Evolutionary conservation across 2,888 invertebrate species (phyloP), one percentile per base, ranked within the genome.

Genomic region (Harmothoe impar): DNA sequence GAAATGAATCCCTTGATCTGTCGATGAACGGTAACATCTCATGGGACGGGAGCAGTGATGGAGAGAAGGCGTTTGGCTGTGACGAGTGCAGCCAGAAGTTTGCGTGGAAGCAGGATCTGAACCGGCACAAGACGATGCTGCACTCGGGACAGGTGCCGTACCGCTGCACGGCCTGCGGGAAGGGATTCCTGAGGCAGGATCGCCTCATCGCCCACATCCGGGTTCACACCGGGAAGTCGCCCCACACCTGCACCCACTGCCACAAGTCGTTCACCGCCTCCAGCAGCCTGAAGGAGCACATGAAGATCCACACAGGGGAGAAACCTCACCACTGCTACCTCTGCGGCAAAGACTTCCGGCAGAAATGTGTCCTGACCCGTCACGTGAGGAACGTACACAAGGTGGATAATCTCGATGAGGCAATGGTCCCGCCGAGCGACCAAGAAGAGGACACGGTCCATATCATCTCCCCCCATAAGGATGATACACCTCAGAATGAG

Each of bases 341-440:
- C 0, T 86, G 86, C 52, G 54, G 56, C 20, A 86, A 86, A 29
- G 25, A 86, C 31, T 86, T 86, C 54, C 86, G 86, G 3, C 86
- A 86, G 54, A 86, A 86, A 20, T 86, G 86, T 56, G 86, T 86
- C 12, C 54, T 86, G 0, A 86, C 86, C 5, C 86, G 86, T 17
- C 86, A 86, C n/a, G 52, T 86, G 25, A 51, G 86, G 31, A 86
- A 86, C 25, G 86, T 86, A 0, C 86, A 86, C 86, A 86, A 86
- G 56, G 25, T 25, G n/a, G 62, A n/a, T 3, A 43, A 43, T 10
- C 20, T n/a, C 20, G 62, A 62, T 1, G 23, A n/a, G 62, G 62
- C 23, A 20, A 5, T 62, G 7, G 23, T 51, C 10, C 84, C 72
- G 0, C 72, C 31, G 1, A 72, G 29, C 31, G 72, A 72, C 29